Base-by-base conservation (phyloP, 1,140 invertebrate species). In the Armadillidium nasatum region DNA sequence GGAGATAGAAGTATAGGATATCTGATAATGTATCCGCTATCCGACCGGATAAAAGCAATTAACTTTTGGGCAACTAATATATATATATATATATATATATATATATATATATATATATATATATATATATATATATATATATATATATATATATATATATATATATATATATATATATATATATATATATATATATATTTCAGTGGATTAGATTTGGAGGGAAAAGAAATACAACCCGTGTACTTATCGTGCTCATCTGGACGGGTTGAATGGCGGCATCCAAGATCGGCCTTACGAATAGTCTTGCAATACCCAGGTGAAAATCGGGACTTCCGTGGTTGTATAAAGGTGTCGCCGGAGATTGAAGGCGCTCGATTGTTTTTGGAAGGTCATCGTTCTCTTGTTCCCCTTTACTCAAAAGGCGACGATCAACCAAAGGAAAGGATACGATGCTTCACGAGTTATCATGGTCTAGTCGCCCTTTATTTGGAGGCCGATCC, bases 401-500 rank as follows among this genome's bases (percentile, higher is more conserved):
- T 93, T 73, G 85, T 89, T 45, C 87, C 87, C 0, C 82, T 93
- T 60, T 60, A 60, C 50, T 13, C 50, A 13, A 60, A 60, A 19
- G 86, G 87, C 69, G 89, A 90, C 79, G 88, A 88, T 10, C 87
- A 88, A 74, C 86, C 86, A 60, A 85, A 44, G 11, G 80, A 82
- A 73, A 72, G 80, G 76, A 50, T 76, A 10, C 76, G 80, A 67
- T 91, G 90, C 82, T 92, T 93, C 84, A 87, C 88, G 10, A 91
- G 90, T 71, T 86, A 88, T 19, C 86, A 88, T 33, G 89, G 89
- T 23, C 87, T 89, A 50, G 90, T 89, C 0, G 91, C 91, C 0
- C 85, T 93, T 0, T 93, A 91, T 82, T 89, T 93, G 9, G 92
- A 93, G 82, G 82, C 84, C n/a, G 82, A 88, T 19, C 87, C n/a